A percentile compares a stretch with the other conserved stretches of the same genome.
These are phyloP conservation scores for Malurus leucopterus DNA, from an alignment of 2,797 vertebrate genomes.

Conservation along the genomic window DNA sequence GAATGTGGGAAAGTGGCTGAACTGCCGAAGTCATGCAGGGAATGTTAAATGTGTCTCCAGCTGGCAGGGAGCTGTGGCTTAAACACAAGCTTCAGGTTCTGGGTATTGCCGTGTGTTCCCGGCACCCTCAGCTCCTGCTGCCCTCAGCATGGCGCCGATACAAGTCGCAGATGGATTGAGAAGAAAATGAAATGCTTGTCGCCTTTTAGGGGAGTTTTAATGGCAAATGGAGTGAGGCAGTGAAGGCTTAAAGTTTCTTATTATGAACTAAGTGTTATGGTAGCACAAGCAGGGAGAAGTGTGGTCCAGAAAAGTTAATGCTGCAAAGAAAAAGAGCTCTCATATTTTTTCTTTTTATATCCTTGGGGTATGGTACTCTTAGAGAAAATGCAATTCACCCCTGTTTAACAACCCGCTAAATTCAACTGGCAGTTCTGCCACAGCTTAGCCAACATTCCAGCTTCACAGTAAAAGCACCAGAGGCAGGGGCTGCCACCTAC, in stretches of 20 bases:
- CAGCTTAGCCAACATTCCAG: background rate
- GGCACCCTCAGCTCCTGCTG: slow-evolving; percentile 9
- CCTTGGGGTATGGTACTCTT: background rate
- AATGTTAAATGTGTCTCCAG: slow-evolving; percentile 69
- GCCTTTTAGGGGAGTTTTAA: background rate
- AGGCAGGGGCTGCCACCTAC: background rate
- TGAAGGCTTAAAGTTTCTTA: background rate
- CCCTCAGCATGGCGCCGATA: background rate
- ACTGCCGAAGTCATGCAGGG: slow-evolving; percentile 61
- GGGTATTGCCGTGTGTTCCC: background rate
- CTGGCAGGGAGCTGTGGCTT: slow-evolving; percentile 48
- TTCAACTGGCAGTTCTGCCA: background rate
- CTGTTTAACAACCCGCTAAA: background rate
- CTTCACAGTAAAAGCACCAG: background rate
- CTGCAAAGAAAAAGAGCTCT: background rate
- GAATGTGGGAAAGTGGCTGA: slow-evolving; percentile 65
- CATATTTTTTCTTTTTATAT: background rate
- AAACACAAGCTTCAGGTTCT: background rate
- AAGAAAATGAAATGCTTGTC: slow-evolving; percentile 17
- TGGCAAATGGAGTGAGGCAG: background rate
- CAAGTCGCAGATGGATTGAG: background rate
- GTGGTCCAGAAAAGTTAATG: background rate
- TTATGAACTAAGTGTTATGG: background rate
- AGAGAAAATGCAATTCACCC: background rate
- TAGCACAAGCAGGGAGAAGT: background rate